phyloP scores from a whole-genome alignment of 2,888 invertebrate species.

The Anthrax anthrax region DNA sequence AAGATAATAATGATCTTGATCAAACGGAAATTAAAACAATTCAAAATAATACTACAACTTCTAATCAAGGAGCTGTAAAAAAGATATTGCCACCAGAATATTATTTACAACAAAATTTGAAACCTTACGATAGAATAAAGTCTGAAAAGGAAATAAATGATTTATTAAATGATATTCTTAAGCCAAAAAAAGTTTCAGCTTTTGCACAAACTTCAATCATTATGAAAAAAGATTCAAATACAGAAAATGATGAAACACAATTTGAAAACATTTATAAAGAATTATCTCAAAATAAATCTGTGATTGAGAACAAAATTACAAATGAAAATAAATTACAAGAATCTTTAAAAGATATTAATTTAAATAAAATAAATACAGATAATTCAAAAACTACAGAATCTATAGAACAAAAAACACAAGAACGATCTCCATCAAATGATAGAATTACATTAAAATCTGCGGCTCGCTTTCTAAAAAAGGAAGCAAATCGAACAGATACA shows the following conservation, averaged over 20 bases:
- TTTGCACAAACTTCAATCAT: constrained; percentile 43
- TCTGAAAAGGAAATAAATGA: background rate
- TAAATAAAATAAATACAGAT: background rate
- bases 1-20: background rate
- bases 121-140: background rate
- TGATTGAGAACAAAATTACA: constrained; percentile 34
- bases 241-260: background rate
- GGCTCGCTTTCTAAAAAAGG: background rate
- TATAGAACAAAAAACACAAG: constrained; percentile 23
- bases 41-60: no score
- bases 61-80: constrained; percentile 15
- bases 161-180: constrained; percentile 6
- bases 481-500: constrained; percentile 36
- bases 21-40: background rate
- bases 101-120: background rate
- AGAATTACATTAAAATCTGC: background rate
- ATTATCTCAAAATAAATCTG: background rate
- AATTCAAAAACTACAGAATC: background rate
- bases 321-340: no score
- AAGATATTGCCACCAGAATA: constrained; percentile 12
- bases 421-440: background rate
- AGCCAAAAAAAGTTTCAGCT: constrained; percentile 40
- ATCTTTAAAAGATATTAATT: constrained; percentile 18
- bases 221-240: constrained; percentile 25
- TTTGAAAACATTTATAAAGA: background rate